Evolutionary conservation across 2,888 invertebrate species (phyloP).

Genomic region (Polymixis lichenea): DNA sequence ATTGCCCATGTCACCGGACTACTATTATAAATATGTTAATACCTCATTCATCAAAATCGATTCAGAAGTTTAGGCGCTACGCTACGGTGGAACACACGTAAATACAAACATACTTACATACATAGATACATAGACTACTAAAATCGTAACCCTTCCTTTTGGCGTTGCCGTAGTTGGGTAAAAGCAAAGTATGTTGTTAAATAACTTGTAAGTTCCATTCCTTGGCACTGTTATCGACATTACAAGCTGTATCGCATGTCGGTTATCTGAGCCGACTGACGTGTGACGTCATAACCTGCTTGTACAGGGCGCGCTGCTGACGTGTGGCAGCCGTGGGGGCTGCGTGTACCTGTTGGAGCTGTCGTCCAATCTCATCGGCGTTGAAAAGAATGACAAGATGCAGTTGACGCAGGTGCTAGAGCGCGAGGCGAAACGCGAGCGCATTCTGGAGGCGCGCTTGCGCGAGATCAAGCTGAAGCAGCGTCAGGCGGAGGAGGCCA

Average conservation of each 20-base stretch:
- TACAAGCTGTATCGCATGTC: background rate
- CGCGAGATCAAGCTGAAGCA: constrained; percentile 93
- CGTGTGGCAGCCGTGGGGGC: constrained; percentile 93
- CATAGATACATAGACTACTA: no score
- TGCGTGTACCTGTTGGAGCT: constrained; percentile 94
- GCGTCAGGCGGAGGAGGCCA: constrained; percentile 80
- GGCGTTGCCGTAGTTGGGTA: no score
- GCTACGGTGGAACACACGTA: no score
- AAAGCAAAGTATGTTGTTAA: background rate
- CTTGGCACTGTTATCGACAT: background rate
- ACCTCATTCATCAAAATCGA: no score
- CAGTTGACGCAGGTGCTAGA: constrained; percentile 95
- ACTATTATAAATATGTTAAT: no score
- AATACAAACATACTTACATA: no score
- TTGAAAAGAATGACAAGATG: constrained; percentile 93
- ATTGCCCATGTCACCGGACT: no score
- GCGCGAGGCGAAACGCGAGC: constrained; percentile 96
- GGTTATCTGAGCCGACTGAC: background rate
- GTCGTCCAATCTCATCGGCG: constrained; percentile 91
- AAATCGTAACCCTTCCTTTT: no score
- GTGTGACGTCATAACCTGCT: background rate
- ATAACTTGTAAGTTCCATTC: background rate
- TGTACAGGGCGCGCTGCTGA: constrained; percentile 91
- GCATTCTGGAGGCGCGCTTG: constrained; percentile 96
- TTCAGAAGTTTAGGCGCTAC: no score